Conservation (phyloP, 2,113 vertebrate species). For the Aphyosemion australe region DNA sequence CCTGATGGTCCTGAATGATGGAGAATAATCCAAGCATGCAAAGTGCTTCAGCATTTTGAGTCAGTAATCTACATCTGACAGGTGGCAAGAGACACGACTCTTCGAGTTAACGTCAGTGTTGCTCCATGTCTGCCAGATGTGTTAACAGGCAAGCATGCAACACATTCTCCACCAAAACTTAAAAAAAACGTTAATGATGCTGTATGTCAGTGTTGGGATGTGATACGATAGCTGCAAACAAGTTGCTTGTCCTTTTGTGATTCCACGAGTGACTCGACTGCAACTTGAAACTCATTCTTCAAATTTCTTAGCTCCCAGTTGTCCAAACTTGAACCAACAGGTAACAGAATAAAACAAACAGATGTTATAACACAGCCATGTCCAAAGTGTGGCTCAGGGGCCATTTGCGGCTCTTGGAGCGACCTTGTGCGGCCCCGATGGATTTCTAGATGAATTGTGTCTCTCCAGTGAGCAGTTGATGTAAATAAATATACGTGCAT, state of each 20-base stretch:
- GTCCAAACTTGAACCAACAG: conserved; percentile 5
- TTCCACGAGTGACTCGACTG: not conserved
- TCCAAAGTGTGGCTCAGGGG: no score
- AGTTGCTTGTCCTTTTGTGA: not conserved
- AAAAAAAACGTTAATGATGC: not conserved
- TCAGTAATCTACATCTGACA: conserved; percentile 11
- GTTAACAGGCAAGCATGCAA: conserved; percentile 3
- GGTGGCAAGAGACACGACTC: conserved; percentile 6
- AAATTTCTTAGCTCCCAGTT: conserved; percentile 7
- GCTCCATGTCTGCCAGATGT: conserved; percentile 1
- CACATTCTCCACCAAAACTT: conserved; percentile 4
- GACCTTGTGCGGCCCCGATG: no score
- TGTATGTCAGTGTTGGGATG: conserved; percentile 8
- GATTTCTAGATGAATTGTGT: no score
- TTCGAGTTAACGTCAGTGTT: conserved; percentile 15
- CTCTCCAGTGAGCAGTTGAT: no score
- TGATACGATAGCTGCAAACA: not conserved
- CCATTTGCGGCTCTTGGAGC: no score
- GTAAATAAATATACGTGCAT: no score
- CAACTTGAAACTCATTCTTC: not conserved
- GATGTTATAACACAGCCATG: not conserved
- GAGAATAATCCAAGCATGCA: conserved; percentile 9
- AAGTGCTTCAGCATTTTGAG: not conserved
- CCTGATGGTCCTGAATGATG: conserved; percentile 1
- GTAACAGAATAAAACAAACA: not conserved